Conservation (phyloP, 2,888 invertebrate genomes). For the Tricholauxania praeusta region DNA sequence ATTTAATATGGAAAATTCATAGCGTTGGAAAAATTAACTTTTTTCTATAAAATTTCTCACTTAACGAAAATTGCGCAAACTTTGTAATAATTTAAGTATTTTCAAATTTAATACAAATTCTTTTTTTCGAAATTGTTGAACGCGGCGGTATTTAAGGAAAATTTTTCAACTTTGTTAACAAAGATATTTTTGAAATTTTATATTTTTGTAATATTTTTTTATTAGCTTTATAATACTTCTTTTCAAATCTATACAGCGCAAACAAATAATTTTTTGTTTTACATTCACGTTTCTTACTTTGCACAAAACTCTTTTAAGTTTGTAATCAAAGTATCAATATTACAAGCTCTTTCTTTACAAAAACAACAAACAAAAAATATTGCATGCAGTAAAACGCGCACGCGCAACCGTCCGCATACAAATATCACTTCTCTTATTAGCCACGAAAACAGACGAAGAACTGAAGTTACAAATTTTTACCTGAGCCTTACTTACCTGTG, state of each 20-base stretch:
- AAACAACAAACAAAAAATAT: constrained; percentile 33
- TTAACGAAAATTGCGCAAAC: neutral
- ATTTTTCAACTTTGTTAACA: too few relatives aligned
- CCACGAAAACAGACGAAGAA: constrained; percentile 66
- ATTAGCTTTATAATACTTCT: too few relatives aligned
- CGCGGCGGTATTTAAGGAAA: too few relatives aligned
- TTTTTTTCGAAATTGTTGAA: too few relatives aligned
- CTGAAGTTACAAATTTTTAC: constrained; percentile 55
- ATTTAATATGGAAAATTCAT: constrained; percentile 36
- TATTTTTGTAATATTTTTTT: too few relatives aligned
- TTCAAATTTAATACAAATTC: too few relatives aligned
- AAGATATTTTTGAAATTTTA: too few relatives aligned
- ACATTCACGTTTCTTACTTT: too few relatives aligned
- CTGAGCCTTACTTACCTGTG: constrained; percentile 56
- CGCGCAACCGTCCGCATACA: constrained; percentile 47
- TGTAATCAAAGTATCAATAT: constrained; percentile 32
- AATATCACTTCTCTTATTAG: constrained; percentile 57
- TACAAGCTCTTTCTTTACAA: constrained; percentile 30
- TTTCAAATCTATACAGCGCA: too few relatives aligned
- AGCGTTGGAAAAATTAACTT: too few relatives aligned
- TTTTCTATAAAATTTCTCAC: neutral
- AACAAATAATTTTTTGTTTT: too few relatives aligned
- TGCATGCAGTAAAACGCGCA: constrained; percentile 39
- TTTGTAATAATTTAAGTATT: neutral
- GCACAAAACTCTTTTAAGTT: neutral